Evolutionary conservation across 2,113 vertebrate species (phyloP), one percentile per base, ranked within the genome.

Genomic region (Seriola dumerili): DNA sequence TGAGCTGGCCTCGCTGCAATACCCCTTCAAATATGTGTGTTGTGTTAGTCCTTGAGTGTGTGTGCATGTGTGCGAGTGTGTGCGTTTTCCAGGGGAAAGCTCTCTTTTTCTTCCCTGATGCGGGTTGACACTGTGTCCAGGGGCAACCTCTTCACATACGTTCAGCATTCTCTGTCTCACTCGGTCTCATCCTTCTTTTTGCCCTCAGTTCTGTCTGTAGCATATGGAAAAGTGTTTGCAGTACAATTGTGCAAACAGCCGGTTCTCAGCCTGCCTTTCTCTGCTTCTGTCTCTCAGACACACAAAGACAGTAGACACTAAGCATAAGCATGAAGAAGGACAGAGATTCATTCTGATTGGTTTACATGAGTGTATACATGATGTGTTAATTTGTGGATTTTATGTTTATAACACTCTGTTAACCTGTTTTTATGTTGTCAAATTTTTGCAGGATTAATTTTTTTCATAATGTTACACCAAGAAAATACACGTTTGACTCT

Each of bases 81-180:
- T 61, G 80, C 59, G 79, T 86, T 83, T 80, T 62, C 77, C 46
- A 70, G 75, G 68, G 78, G 32, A 52, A 72, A 76, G 76, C 78
- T 83, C 73, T 91, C 73, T 81, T 85, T 86, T 71, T 70, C 61
- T 71, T 70, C 61, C 81, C 72, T 93, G 79, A 91, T 91, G 82
- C 19, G 74, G 80, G 89, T 75, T 92, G 92, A 93, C 92, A 91
- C 72, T 59, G 83, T 92, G 92, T 94, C 92, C 86, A 91, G 90
- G 82, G 91, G 93, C 92, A 86, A 73, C 85, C 80, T 91, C 73
- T 85, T 86, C 77, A 80, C 91, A 89, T 88, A 85, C 57, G 70
- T 87, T 86, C 73, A 76, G 0, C 7, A 9, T 46, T 85, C 72
- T 76, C 76, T 40, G 73, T 81, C 81, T 84, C 70, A 72, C 58